Evolutionary conservation across 1,140 invertebrate species (phyloP), one percentile per base, ranked within the genome.

Genomic region (Gonatopus flavifemur): DNA sequence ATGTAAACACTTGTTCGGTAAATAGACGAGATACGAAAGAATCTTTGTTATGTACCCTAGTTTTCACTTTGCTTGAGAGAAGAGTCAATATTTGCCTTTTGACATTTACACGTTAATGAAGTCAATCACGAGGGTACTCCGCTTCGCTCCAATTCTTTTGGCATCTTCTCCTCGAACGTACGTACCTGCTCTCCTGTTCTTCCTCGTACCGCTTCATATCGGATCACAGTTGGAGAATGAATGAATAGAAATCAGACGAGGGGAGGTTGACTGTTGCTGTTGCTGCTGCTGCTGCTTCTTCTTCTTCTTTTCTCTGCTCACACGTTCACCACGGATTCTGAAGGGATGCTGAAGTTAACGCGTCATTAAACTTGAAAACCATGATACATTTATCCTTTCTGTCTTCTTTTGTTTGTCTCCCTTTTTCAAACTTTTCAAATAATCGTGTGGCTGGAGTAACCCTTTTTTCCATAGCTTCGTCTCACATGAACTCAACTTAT

Each of bases 51-150:
- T 31, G 58, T 61, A 69, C 70, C 72, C 72, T 32, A 69, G 67
- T 72, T 69, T 69, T 57, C 54, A 51, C 48, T n/a, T n/a, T n/a
- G n/a, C n/a, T n/a, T n/a, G n/a, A 21, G 43, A 38, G 38, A 20
- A 39, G 64, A 70, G 71, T 76, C 70, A 76, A 76, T 76, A 76
- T 76, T 76, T 76, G 69, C 64, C 22, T n/a, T n/a, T n/a, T 38
- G 62, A 64, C 70, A 72, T 68, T 65, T 65, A 67, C 49, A 51
- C 47, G 64, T 70, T 67, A 58, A 66, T 64, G 67, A 68, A 76
- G 72, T 75, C 68, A 64, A 72, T 66, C 50, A 32, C n/a, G 31
- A 7, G 10, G 25, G 25, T 28, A 28, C 25, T 15, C 35, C 35
- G n/a, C 19, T 15, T 36, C 16, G 1, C n/a, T 12, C 16, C 19